Conservation (phyloP, 2,888 invertebrate genomes). For the Stenodema calcarata region DNA sequence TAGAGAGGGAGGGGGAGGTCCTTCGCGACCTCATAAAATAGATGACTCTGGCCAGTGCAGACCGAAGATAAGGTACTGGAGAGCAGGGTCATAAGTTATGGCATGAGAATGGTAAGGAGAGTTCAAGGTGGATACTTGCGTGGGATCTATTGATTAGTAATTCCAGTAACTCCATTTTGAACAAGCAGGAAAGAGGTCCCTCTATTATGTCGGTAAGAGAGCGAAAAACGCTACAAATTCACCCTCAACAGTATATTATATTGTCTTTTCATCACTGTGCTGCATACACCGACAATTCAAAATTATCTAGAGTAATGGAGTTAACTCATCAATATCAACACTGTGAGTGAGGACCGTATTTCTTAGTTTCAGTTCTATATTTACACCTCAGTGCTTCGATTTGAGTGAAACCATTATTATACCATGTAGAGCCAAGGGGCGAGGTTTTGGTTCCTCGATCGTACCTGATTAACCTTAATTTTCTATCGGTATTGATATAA, state of each 20-base stretch:
- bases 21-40: conserved; percentile 7
- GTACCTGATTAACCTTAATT: no score
- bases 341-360: no score
- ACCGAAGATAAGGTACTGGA: not conserved
- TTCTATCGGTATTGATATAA: no score
- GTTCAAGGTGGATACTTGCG: not conserved
- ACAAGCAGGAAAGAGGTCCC: not conserved
- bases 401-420: no score
- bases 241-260: not conserved
- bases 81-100: not conserved
- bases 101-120: not conserved
- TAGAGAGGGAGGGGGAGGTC: not conserved
- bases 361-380: no score
- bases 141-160: not conserved
- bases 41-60: conserved; percentile 4
- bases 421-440: no score
- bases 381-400: no score
- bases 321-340: no score
- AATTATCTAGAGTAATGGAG: no score
- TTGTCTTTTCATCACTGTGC: no score
- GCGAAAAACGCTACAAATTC: not conserved
- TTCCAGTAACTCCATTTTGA: not conserved
- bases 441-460: no score
- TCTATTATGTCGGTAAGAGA: not conserved
- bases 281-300: no score